phyloP scores from a whole-genome alignment of 2,888 invertebrate genomes.

The Linyphia triangularis region DNA sequence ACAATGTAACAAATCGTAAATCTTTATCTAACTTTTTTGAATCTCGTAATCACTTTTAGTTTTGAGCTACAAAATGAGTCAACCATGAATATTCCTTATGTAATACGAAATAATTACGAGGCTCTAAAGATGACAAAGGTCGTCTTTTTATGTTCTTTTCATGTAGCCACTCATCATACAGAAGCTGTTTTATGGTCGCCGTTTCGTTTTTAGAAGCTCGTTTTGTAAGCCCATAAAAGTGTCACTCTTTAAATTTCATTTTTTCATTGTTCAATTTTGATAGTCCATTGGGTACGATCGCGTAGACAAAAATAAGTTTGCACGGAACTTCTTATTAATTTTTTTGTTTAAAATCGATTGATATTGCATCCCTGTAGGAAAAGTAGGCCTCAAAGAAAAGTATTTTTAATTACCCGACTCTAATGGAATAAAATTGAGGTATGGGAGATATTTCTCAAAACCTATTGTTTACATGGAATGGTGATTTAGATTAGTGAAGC shows the following conservation, averaged over 20 bases:
- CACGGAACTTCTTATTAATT: too few relatives aligned
- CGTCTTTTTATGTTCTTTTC: conserved; percentile 55
- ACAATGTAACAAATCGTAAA: not conserved
- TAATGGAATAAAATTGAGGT: too few relatives aligned
- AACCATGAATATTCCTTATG: not conserved
- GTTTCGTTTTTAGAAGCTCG: conserved; percentile 37
- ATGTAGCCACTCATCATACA: conserved; percentile 50
- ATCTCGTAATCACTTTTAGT: not conserved
- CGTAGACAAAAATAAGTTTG: too few relatives aligned
- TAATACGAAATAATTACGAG: conserved; percentile 50
- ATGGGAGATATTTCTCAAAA: too few relatives aligned
- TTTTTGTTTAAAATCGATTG: too few relatives aligned
- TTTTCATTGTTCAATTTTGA: not conserved
- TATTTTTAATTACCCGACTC: too few relatives aligned
- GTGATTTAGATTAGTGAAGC: too few relatives aligned
- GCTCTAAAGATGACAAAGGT: conserved; percentile 59
- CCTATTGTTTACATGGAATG: too few relatives aligned
- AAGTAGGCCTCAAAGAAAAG: too few relatives aligned
- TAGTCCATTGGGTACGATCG: not conserved
- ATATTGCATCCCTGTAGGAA: too few relatives aligned
- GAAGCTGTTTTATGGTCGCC: conserved; percentile 55
- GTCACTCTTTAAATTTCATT: conserved; percentile 30
- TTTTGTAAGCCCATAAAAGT: conserved; percentile 27
- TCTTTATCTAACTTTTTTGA: not conserved
- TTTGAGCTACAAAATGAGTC: not conserved